Conservation (phyloP, 2,797 vertebrate genomes). For the Dipus sagitta region DNA sequence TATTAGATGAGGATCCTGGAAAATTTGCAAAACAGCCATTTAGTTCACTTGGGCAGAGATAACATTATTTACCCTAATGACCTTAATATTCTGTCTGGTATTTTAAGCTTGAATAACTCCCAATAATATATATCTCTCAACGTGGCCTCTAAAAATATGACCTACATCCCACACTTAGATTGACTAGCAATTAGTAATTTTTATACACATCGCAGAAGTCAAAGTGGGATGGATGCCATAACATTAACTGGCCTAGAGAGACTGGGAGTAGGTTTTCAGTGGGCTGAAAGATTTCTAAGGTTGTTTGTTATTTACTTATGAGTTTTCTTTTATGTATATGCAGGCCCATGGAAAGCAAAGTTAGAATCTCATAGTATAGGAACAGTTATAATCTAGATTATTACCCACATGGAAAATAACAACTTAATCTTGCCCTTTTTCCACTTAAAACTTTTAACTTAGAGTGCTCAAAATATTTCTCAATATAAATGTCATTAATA, state of each 20-base stretch:
- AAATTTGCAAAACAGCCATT: background rate
- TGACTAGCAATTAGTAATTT: conserved; percentile 46
- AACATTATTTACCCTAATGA: conserved; percentile 48
- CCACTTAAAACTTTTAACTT: conserved; percentile 10
- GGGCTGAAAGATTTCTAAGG: too few relatives aligned
- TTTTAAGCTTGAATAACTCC: conserved; percentile 62
- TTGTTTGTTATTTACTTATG: background rate
- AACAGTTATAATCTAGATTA: background rate
- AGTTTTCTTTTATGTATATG: background rate
- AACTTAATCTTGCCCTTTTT: background rate
- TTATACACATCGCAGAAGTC: conserved; percentile 32
- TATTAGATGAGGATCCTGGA: background rate
- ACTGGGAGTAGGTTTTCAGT: background rate
- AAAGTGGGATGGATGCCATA: background rate
- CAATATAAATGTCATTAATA: background rate
- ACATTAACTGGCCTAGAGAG: conserved; percentile 14
- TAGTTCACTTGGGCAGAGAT: conserved; percentile 10
- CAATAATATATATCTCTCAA: conserved; percentile 42
- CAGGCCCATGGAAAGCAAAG: background rate
- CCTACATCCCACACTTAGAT: background rate
- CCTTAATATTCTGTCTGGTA: conserved; percentile 1
- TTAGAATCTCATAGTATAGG: background rate
- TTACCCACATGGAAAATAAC: background rate
- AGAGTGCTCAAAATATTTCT: background rate
- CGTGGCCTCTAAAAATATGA: conserved; percentile 40